phyloP scores from a whole-genome alignment of 2,797 vertebrate genomes.

The Rousettus madagascariensis region DNA sequence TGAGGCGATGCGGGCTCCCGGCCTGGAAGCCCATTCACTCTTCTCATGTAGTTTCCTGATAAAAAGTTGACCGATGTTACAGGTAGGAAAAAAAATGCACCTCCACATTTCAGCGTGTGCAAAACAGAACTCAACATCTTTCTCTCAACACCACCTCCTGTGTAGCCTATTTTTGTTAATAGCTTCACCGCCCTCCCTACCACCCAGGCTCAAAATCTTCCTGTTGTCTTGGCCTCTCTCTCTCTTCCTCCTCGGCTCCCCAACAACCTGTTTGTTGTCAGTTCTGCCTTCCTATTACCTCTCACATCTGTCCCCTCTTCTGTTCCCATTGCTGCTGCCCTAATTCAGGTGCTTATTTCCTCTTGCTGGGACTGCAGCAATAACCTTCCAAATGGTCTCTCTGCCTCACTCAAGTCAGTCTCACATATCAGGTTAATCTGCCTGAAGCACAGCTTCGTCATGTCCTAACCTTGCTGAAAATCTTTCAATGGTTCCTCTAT shows the following conservation, averaged over 20 bases:
- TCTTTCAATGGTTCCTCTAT: neutral
- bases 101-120: neutral
- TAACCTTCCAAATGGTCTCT: neutral
- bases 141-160: neutral
- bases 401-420: neutral
- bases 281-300: neutral
- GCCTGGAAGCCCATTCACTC: neutral
- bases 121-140: neutral
- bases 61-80: neutral
- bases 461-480: neutral
- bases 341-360: conserved; percentile 51
- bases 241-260: neutral
- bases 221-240: neutral
- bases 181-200: neutral
- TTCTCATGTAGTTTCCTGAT: neutral
- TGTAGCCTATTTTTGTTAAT: neutral
- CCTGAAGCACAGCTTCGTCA: neutral
- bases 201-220: neutral
- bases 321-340: conserved; percentile 25
- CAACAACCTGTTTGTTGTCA: neutral
- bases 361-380: neutral
- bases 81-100: neutral
- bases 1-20: neutral
- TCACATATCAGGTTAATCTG: neutral
- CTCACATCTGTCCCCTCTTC: neutral